Conservation (phyloP, 2,797 vertebrate species). For the Oryzias sinensis region DNA sequence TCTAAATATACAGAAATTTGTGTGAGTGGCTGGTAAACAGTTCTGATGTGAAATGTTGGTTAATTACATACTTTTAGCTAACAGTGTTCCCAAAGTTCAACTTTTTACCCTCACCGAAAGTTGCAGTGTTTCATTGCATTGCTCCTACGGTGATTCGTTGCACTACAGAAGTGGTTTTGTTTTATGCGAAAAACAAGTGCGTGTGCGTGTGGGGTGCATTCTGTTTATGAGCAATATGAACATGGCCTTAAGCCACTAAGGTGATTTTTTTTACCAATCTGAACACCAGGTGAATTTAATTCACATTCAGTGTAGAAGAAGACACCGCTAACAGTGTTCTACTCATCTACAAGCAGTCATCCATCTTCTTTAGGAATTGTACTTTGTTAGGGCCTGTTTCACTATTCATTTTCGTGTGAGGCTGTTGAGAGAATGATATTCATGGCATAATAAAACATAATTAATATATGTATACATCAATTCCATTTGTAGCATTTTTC, state of each 20-base stretch:
- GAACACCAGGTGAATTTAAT: conserved; percentile 7
- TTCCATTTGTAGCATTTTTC: no score
- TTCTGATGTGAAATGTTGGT: conserved; percentile 12
- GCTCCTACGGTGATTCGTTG: conserved; percentile 29
- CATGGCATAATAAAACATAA: no score
- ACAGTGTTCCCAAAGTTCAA: conserved; percentile 20
- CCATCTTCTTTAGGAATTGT: no score
- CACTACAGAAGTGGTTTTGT: conserved; percentile 19
- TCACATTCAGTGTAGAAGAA: no score
- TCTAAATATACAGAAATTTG: conserved; percentile 33
- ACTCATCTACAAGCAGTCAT: no score
- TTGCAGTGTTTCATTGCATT: conserved; percentile 9
- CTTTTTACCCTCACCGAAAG: conserved; percentile 30
- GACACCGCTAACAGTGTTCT: no score
- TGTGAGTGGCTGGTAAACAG: conserved; percentile 23
- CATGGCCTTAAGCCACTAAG: background rate
- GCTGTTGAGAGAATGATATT: no score
- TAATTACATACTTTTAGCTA: conserved; percentile 35
- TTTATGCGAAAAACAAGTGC: background rate
- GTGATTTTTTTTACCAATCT: background rate
- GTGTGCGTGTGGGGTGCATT: no score
- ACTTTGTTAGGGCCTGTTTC: no score
- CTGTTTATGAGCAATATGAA: no score
- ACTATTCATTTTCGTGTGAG: no score
- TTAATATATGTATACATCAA: no score